These are phyloP conservation scores for Vidua macroura DNA, from an alignment of 2,113 vertebrate genomes.

Conservation along the genomic window DNA sequence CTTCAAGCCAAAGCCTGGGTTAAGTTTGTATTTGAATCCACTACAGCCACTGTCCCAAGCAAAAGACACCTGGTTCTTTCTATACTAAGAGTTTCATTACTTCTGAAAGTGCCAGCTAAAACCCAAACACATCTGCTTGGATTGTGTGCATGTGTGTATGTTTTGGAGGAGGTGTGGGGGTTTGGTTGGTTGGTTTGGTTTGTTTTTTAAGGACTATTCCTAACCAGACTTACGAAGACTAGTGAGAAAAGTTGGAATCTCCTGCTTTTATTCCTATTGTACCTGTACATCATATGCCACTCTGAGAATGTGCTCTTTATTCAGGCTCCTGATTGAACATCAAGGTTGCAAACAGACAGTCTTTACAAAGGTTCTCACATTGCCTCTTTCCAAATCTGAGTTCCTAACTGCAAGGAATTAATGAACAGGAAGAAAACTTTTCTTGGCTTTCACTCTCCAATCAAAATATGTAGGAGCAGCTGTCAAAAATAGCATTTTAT, in stretches of 20 bases:
- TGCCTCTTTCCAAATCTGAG: background rate
- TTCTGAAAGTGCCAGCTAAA: background rate
- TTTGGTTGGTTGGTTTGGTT: background rate
- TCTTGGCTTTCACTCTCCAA: background rate
- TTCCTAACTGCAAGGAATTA: background rate
- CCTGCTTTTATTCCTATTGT: background rate
- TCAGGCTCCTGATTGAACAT: background rate
- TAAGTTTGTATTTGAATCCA: background rate
- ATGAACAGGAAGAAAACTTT: background rate
- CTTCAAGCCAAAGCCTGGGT: background rate
- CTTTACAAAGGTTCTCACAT: background rate
- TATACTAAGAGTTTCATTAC: background rate
- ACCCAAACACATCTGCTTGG: background rate
- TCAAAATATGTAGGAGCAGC: background rate
- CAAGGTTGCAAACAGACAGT: background rate
- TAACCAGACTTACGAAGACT: background rate
- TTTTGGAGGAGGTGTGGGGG: background rate
- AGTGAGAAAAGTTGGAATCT: background rate
- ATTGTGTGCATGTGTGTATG: too few relatives aligned
- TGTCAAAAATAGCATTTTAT: background rate
- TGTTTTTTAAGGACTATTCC: background rate
- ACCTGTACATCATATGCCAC: background rate
- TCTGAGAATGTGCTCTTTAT: background rate
- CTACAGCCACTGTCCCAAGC: background rate
- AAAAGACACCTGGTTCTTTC: background rate